Conservation (phyloP, 1,140 invertebrate genomes). For the Tribolium castaneum region DNA sequence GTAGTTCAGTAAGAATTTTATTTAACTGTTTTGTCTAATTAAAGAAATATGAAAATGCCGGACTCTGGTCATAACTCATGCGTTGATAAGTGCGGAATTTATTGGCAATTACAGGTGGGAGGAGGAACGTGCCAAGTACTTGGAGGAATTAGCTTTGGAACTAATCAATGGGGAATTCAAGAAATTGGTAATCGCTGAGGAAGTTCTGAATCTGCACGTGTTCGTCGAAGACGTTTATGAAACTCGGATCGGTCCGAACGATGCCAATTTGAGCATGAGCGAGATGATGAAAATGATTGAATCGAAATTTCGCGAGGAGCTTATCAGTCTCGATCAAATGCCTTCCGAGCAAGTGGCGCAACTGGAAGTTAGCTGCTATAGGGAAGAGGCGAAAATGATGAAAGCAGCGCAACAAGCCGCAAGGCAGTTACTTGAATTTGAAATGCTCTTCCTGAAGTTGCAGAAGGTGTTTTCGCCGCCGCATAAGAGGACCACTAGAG, state of each 20-base stretch:
- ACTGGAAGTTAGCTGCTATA: slow-evolving; percentile 70
- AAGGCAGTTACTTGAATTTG: slow-evolving; percentile 68
- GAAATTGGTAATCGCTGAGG: slow-evolving; percentile 68
- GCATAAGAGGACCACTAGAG: slow-evolving; percentile 19
- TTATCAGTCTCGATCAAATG: slow-evolving; percentile 69
- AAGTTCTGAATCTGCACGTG: slow-evolving; percentile 69
- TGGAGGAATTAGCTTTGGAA: slow-evolving; percentile 64
- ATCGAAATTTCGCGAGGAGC: slow-evolving; percentile 65
- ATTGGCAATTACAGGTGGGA: slow-evolving; percentile 57
- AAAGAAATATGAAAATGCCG: no score
- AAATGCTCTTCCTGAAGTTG: slow-evolving; percentile 67
- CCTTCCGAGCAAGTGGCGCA: slow-evolving; percentile 69
- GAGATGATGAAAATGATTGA: slow-evolving; percentile 74
- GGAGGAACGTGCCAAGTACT: slow-evolving; percentile 62
- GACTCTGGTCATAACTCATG: background rate
- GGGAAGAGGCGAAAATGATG: slow-evolving; percentile 69
- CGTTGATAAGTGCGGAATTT: background rate
- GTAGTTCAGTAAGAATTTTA: no score
- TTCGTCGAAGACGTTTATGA: slow-evolving; percentile 76
- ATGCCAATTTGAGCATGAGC: slow-evolving; percentile 66
- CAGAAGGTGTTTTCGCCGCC: slow-evolving; percentile 69
- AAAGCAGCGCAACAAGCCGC: slow-evolving; percentile 70
- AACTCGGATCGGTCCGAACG: slow-evolving; percentile 69
- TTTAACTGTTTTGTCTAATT: no score
- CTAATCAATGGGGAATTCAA: slow-evolving; percentile 66